These are phyloP conservation scores for Australoheros facetus DNA, from an alignment of 2,797 vertebrate genomes.

Conservation along the genomic window DNA sequence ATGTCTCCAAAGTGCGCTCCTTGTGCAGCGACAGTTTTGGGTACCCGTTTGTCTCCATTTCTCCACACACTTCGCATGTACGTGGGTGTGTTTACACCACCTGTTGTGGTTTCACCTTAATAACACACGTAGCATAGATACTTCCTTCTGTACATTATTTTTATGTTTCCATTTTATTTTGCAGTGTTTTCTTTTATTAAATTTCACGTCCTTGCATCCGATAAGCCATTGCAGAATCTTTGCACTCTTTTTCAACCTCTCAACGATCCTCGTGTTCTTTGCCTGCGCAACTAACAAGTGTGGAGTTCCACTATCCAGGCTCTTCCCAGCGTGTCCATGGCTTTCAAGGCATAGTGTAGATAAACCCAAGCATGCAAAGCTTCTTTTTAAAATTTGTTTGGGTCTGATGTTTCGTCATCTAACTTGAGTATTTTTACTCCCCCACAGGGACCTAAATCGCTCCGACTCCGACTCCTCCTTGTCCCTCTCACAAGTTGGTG, in stretches of 20 bases:
- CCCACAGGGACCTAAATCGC: conserved; percentile 90
- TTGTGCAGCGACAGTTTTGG: conserved; percentile 85
- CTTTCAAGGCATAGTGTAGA: conserved; percentile 57
- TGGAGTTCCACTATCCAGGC: conserved; percentile 48
- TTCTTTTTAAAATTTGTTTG: conserved; percentile 4
- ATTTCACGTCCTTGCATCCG: conserved; percentile 10
- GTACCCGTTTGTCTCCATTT: conserved; percentile 82
- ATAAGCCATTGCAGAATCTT: conserved; percentile 8
- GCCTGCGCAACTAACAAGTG: conserved; percentile 60
- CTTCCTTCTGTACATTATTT: neutral
- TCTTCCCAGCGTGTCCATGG: conserved; percentile 32
- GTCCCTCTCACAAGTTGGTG: conserved; percentile 87
- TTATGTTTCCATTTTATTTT: neutral
- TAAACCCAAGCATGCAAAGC: conserved; percentile 58
- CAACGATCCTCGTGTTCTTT: conserved; percentile 33
- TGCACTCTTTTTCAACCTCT: conserved; percentile 18
- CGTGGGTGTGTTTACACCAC: conserved; percentile 30
- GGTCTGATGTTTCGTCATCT: neutral
- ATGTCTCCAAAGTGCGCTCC: conserved; percentile 82
- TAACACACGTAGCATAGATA: neutral
- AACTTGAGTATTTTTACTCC: conserved; percentile 11
- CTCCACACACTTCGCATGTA: conserved; percentile 71
- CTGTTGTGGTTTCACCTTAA: conserved; percentile 7
- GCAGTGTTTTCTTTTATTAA: neutral
- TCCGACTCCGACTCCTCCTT: conserved; percentile 93